These are phyloP conservation scores for Terrapene triunguis DNA, from an alignment of 2,113 vertebrate genomes.

Conservation along the genomic window DNA sequence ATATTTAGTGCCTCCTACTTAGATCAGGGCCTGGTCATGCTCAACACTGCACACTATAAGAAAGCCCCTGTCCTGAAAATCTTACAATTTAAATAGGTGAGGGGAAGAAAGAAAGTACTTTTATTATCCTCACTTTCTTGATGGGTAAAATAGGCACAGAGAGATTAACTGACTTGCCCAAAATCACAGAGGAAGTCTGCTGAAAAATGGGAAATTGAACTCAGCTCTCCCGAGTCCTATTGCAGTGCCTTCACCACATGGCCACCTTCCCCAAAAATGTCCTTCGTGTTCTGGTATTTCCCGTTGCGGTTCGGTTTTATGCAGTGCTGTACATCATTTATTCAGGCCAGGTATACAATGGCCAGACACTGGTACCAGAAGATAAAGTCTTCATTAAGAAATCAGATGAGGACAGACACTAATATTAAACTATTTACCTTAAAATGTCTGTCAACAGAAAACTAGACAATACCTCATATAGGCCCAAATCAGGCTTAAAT, in stretches of 20 bases:
- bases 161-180: background rate
- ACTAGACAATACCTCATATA: background rate
- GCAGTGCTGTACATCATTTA: background rate
- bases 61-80: background rate
- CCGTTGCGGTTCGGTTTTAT: background rate
- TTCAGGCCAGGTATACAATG: background rate
- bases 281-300: background rate
- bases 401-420: background rate
- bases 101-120: background rate
- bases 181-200: background rate
- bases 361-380: background rate
- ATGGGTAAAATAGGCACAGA: background rate
- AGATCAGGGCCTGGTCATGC: background rate
- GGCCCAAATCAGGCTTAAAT: background rate
- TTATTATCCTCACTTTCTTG: background rate
- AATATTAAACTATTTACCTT: conserved; percentile 7
- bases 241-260: background rate
- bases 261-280: background rate
- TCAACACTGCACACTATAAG: background rate
- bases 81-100: background rate
- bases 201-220: background rate
- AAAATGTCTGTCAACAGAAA: conserved; percentile 11
- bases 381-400: conserved; percentile 40
- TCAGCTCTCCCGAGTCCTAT: background rate
- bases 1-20: background rate